Evolutionary conservation across 2,888 invertebrate species (phyloP), one percentile per base, ranked within the genome.

Genomic region (Lordiphosa fenestrarum): DNA sequence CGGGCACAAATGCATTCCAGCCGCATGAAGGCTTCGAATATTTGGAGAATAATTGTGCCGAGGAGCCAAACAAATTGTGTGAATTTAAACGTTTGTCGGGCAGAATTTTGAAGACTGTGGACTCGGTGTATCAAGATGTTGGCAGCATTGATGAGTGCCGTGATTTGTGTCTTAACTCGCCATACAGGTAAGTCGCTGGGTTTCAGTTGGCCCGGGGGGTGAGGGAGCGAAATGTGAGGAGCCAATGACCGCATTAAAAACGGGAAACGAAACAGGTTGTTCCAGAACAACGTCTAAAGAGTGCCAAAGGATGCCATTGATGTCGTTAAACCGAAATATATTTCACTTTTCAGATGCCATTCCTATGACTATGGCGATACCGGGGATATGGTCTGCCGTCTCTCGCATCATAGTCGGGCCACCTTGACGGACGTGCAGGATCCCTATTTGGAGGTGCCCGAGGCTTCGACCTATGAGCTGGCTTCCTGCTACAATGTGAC

Each of bases 401-500:
- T 97, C 30, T 96, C 96, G 73, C 97, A 97, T 91, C 96, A 97
- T 89, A 95, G 96, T 50, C 93, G 95, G 73, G 95, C 96, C 37
- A 96, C 97, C 15, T 92, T 97, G 64, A 94, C 95, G 47, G 96
- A 96, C 87, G 95, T 96, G 76, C 95, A 95, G 92, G 96, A 96
- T 84, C 96, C 96, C 36, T 96, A 96, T 90, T 91, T 96, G 80
- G 95, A 96, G 89, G 96, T 97, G 37, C 95, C 96, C 25, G 96
- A 96, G 90, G 96, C 96, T 9, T 94, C 96, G 35, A 97, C 97
- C 10, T 97, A 96, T 90, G 97, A 97, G 90, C 91, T 97, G 72
- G 95, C 95, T 74, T 96, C 97, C 15, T 98, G 97, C 89, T 97
- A 97, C 92, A 97, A 97, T 90, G 96, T 97, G 42, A 95, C 95